Evolutionary conservation across 1,140 invertebrate genomes (phyloP).

Genomic region (Drosophila malerkotliana): DNA sequence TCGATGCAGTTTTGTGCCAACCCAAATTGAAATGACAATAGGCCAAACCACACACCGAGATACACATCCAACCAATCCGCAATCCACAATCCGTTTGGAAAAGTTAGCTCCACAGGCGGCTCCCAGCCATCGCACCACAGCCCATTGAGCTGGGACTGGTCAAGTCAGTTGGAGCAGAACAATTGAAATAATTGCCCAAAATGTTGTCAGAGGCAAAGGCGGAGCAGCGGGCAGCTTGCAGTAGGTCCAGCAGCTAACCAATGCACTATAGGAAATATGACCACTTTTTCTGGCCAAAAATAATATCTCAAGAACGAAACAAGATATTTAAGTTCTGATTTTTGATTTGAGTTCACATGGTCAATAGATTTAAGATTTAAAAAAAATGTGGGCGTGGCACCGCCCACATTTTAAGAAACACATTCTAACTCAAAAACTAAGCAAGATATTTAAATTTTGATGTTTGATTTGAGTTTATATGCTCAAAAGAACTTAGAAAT

Average conservation of each 20-base stretch:
- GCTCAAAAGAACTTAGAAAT: too few species aligned
- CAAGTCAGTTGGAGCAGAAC: constrained; percentile 38
- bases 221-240: background rate
- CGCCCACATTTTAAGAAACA: too few species aligned
- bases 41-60: constrained; percentile 25
- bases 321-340: too few species aligned
- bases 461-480: too few species aligned
- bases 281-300: too few species aligned
- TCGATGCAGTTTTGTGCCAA: constrained; percentile 52
- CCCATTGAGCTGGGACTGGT: constrained; percentile 24
- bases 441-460: too few species aligned
- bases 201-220: constrained; percentile 10
- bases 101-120: constrained; percentile 28
- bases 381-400: too few species aligned
- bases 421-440: too few species aligned
- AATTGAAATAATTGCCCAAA: constrained; percentile 62
- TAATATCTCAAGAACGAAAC: too few species aligned
- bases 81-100: constrained; percentile 35
- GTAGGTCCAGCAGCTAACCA: background rate
- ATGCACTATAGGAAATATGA: too few species aligned
- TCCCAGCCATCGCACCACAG: constrained; percentile 25
- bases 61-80: constrained; percentile 20
- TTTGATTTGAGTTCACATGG: too few species aligned
- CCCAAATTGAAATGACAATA: constrained; percentile 50
- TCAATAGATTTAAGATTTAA: too few species aligned